Conservation (phyloP, 1,140 invertebrate genomes). For the Ephestia elutella region DNA sequence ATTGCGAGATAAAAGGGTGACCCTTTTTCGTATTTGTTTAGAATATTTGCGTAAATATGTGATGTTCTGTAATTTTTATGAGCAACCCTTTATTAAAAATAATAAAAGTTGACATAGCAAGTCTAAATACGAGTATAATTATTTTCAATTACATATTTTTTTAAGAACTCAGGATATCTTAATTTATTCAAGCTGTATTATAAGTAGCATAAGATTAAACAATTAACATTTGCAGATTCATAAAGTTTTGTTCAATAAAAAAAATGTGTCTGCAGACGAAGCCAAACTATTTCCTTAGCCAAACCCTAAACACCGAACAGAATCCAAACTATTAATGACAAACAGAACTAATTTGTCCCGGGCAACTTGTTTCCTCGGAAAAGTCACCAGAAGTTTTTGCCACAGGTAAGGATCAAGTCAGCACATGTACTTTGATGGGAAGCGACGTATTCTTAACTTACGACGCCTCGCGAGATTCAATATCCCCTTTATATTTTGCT, state of each 20-base stretch:
- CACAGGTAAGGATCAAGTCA: slow-evolving; percentile 35
- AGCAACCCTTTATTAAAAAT: too few species aligned
- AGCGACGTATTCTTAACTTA: slow-evolving; percentile 60
- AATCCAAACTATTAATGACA: background rate
- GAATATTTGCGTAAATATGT: slow-evolving; percentile 2
- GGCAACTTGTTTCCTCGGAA: background rate
- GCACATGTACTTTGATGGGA: slow-evolving; percentile 52
- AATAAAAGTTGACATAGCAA: too few species aligned
- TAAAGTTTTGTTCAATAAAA: too few species aligned
- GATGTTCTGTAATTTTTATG: background rate
- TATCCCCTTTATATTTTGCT: slow-evolving; percentile 62
- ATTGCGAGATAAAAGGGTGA: slow-evolving; percentile 67
- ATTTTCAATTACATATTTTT: too few species aligned
- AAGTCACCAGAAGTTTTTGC: slow-evolving; percentile 12
- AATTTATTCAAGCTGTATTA: too few species aligned
- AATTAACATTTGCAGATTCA: too few species aligned
- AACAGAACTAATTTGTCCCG: background rate
- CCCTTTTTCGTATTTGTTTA: slow-evolving; percentile 33
- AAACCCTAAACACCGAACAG: background rate
- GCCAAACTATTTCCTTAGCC: background rate
- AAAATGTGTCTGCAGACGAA: background rate
- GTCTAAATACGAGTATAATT: too few species aligned
- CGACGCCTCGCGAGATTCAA: slow-evolving; percentile 54
- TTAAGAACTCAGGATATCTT: too few species aligned
- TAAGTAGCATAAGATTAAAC: too few species aligned